Base-by-base conservation (phyloP, 2,797 vertebrate species). In the Florisuga fusca region DNA sequence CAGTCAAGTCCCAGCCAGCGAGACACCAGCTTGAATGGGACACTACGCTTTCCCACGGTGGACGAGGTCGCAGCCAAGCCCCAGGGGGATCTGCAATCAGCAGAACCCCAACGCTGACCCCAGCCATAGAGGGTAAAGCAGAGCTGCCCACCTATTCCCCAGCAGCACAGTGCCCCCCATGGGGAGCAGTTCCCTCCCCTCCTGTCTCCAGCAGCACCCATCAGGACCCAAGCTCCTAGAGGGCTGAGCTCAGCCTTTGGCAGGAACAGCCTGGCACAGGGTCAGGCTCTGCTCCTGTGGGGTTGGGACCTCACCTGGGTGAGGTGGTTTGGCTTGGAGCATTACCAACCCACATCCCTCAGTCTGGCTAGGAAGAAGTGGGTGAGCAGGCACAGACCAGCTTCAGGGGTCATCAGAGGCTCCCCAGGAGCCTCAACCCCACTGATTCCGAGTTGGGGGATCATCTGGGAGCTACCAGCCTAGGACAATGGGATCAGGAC, bases 251-350 rank as follows among this genome's bases (percentile, higher is more conserved):
- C 81, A 73, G 71, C 46, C 81, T 54, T 26, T 14, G 7, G 25
- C 0, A 0, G 21, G 7, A 29, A 55, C 57, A 71, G 57, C 34
- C 59, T 2, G 0, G 36, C 41, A 59, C 3, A 3, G 13, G 12
- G 51, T 86, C 66, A 68, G 7, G 5, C 46, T 58, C 46, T 0
- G 6, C 64, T 82, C 51, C 79, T 62, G 68, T 1, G 0, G 14
- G 1, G 0, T 2, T 66, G 51, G 59, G 25, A 83, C 33, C 64
- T 71, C 72, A 79, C 19, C 78, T 10, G 48, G 11, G 10, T 12
- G 19, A 43, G 22, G 16, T 36, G 19, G 27, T 53, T 67, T 63
- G 61, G 34, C 36, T 11, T 36, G 50, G 29, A 84, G 46, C 50
- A 73, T 36, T 63, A 87, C 29, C 34, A 71, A 27, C 7, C 23